Evolutionary conservation across 2,113 vertebrate genomes (phyloP).

Genomic region (Dicaeum eximium): DNA sequence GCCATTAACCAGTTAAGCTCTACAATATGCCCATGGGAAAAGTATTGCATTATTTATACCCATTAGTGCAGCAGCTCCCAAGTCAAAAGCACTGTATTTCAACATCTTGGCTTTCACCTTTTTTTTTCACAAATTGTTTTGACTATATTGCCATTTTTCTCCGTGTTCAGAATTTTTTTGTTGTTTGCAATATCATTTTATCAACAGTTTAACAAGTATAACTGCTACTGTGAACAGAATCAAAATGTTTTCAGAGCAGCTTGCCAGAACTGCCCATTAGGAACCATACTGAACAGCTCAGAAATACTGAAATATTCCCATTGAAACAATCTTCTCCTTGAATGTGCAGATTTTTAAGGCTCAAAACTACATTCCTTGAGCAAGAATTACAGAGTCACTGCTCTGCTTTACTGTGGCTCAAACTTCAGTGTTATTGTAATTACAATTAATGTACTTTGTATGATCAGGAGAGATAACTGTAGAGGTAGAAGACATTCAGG

Average conservation of each 20-base stretch:
- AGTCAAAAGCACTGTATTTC: neutral
- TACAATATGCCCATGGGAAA: neutral
- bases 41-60: slow-evolving; percentile 20
- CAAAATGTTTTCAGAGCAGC: neutral
- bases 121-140: neutral
- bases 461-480: neutral
- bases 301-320: neutral
- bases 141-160: neutral
- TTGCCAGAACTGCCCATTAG: neutral
- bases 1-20: slow-evolving; percentile 13
- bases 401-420: neutral
- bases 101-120: neutral
- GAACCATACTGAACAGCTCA: neutral
- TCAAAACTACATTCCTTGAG: neutral
- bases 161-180: neutral
- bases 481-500: neutral
- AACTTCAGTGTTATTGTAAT: neutral
- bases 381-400: neutral
- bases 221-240: neutral
- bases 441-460: neutral
- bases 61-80: neutral
- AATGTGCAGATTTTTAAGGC: neutral
- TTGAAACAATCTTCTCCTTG: neutral
- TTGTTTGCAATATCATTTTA: neutral
- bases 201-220: neutral